Evolutionary conservation across 2,113 vertebrate genomes (phyloP).

Genomic region (Anseranas semipalmata): DNA sequence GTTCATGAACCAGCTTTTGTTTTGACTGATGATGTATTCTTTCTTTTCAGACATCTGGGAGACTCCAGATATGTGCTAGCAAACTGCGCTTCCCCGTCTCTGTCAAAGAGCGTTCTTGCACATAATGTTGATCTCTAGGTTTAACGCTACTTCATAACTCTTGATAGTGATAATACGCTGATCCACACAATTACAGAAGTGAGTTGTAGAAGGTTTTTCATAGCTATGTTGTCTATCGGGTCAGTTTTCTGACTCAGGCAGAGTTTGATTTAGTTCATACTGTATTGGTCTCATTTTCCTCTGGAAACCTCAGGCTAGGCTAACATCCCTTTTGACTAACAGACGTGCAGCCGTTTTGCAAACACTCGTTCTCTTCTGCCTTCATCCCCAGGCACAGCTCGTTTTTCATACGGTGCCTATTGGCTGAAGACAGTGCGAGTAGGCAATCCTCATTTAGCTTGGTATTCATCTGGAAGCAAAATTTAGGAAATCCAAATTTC

Average conservation of each 20-base stretch:
- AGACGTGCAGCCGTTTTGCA: not conserved
- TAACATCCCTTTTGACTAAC: not conserved
- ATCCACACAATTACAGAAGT: not conserved
- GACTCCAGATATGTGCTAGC: constrained; percentile 25
- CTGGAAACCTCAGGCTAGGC: not conserved
- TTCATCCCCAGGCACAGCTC: not conserved
- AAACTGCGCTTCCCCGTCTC: not conserved
- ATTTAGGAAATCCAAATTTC: not conserved
- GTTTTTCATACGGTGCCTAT: not conserved
- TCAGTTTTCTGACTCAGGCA: not conserved
- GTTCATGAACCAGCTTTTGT: constrained; percentile 50
- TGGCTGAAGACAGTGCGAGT: not conserved
- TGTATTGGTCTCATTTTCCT: not conserved
- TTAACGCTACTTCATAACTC: not conserved
- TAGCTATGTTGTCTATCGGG: too few relatives aligned
- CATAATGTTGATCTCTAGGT: not conserved
- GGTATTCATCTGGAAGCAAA: not conserved
- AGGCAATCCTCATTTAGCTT: not conserved
- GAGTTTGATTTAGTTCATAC: not conserved
- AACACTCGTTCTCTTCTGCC: not conserved
- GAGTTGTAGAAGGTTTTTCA: too few relatives aligned
- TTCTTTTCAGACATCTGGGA: constrained; percentile 52
- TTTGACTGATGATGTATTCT: constrained; percentile 52
- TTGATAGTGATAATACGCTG: not conserved
- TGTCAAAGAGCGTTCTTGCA: not conserved